Evolutionary conservation across 2,113 vertebrate species (phyloP).

Genomic region (Poeciliopsis occidentalis): DNA sequence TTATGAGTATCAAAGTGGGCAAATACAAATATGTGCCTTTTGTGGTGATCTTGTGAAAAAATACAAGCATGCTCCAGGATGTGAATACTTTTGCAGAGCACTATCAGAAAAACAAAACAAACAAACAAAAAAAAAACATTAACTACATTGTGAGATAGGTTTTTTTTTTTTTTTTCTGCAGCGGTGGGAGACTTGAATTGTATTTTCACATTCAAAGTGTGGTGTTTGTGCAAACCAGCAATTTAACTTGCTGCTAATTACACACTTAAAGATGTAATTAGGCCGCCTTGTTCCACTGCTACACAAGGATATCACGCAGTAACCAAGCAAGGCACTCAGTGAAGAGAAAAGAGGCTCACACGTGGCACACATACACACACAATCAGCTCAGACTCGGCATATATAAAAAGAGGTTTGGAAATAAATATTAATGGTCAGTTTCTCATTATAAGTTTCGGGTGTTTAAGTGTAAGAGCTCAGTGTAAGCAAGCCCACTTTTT

Average conservation of each 20-base stretch:
- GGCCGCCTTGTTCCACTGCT: conserved; percentile 65
- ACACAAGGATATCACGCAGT: conserved; percentile 57
- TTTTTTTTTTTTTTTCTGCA: not conserved
- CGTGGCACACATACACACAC: conserved; percentile 19
- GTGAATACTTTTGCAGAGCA: not conserved
- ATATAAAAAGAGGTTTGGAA: conserved; percentile 20
- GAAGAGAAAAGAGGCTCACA: conserved; percentile 42
- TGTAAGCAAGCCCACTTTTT: not conserved
- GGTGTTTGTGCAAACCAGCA: conserved; percentile 69
- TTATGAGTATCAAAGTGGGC: not conserved
- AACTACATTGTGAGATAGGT: not conserved
- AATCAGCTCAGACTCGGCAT: conserved; percentile 42
- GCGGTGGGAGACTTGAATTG: conserved; percentile 64
- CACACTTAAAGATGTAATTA: conserved; percentile 77
- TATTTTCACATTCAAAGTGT: conserved; percentile 64
- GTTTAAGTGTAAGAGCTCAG: not conserved
- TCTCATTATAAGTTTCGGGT: conserved; percentile 10
- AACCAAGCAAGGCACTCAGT: conserved; percentile 28
- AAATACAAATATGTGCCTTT: not conserved
- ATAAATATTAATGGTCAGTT: conserved; percentile 26
- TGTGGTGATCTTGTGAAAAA: not conserved
- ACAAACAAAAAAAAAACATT: not conserved
- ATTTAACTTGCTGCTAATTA: conserved; percentile 76
- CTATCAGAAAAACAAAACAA: too few relatives aligned
- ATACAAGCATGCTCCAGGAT: not conserved